Evolutionary conservation across 2,797 vertebrate species (phyloP).

Genomic region (Acanthurus lineatus): DNA sequence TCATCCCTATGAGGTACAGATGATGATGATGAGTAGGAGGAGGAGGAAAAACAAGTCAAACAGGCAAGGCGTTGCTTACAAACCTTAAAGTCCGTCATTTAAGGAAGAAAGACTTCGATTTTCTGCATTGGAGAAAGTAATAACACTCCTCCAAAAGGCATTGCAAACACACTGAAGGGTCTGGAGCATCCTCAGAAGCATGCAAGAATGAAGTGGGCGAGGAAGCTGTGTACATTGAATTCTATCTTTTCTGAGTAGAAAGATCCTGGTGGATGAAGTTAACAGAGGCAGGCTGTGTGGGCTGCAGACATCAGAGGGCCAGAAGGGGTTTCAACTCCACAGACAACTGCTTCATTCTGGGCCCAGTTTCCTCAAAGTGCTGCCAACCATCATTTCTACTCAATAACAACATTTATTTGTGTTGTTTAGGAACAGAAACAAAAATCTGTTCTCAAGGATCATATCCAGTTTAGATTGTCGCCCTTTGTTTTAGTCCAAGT

Average conservation of each 20-base stretch:
- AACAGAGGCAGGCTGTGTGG: conserved; percentile 44
- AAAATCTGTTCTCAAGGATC: not conserved
- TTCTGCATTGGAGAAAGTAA: conserved; percentile 20
- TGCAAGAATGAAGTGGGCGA: conserved; percentile 34
- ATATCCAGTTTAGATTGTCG: conserved; percentile 3
- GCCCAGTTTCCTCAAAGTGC: conserved; percentile 12
- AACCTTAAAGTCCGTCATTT: conserved; percentile 39
- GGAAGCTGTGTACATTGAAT: not conserved
- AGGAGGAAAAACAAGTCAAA: not conserved
- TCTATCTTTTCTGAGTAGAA: not conserved
- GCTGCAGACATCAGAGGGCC: conserved; percentile 35
- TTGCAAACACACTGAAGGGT: conserved; percentile 18
- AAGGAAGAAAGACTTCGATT: conserved; percentile 49
- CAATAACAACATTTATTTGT: conserved; percentile 19
- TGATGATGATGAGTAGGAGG: conserved; percentile 25
- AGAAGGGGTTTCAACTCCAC: conserved; percentile 4
- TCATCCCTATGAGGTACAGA: conserved; percentile 31
- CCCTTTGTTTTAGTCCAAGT: not conserved
- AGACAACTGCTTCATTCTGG: too few species aligned
- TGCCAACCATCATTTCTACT: conserved; percentile 3
- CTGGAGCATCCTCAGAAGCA: conserved; percentile 35
- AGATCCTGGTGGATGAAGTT: conserved; percentile 23
- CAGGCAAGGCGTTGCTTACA: conserved; percentile 2
- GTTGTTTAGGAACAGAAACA: conserved; percentile 9
- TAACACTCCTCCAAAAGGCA: conserved; percentile 14